Percentiles rank a stretch among this genome's conserved stretches.
Evolutionary conservation across 2,113 vertebrate genomes (phyloP).

Genomic region (Bolborhynchus lineola): DNA sequence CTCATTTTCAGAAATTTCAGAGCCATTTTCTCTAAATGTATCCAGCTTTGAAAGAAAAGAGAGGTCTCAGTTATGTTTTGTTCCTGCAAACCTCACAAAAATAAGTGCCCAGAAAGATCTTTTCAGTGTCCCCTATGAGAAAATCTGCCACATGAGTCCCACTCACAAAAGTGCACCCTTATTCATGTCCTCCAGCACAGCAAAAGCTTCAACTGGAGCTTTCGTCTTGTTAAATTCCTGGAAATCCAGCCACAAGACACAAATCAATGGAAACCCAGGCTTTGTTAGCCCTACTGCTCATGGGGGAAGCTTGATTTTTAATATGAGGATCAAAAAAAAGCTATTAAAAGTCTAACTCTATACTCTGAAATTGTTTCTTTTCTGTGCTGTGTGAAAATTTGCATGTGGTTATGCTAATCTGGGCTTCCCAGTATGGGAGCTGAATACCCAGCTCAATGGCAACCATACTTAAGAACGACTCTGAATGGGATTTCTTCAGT

Average conservation of each 20-base stretch:
- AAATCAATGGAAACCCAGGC: background rate
- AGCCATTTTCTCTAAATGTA: background rate
- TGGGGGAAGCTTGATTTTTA: background rate
- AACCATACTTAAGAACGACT: background rate
- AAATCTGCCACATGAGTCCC: background rate
- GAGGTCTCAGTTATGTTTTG: background rate
- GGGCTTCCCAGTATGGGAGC: background rate
- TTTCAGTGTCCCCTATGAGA: background rate
- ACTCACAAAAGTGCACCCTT: background rate
- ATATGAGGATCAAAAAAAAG: constrained; percentile 22
- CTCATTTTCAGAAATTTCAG: background rate
- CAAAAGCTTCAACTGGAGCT: background rate
- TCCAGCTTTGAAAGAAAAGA: background rate
- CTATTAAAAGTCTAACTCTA: background rate
- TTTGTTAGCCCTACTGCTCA: background rate
- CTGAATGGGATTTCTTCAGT: background rate
- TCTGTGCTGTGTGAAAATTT: constrained; percentile 24
- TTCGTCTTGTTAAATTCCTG: background rate
- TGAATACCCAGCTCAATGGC: background rate
- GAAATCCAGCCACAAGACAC: background rate
- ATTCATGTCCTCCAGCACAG: background rate
- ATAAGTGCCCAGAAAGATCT: background rate
- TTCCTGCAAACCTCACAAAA: background rate
- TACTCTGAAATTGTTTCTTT: background rate
- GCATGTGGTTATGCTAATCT: constrained; percentile 23